Evolutionary conservation across 1,140 invertebrate species (phyloP).

Genomic region (Halyomorpha halys): DNA sequence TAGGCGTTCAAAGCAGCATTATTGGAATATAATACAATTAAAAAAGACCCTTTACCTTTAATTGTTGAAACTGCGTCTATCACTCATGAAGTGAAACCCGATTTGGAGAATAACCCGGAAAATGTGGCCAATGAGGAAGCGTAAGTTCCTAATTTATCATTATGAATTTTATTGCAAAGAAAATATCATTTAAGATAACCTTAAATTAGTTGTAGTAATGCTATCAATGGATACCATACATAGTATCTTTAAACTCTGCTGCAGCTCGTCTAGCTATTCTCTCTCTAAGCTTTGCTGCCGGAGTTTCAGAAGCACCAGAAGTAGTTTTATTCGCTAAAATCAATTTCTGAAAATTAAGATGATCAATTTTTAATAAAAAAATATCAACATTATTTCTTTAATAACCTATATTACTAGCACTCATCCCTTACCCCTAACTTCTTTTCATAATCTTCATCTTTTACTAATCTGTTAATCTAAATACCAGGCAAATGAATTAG

Average conservation of each 20-base stretch:
- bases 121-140: too few species aligned
- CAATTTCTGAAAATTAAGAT: slow-evolving; percentile 33
- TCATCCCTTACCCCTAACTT: slow-evolving; percentile 63
- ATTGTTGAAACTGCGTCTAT: too few species aligned
- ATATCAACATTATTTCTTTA: not conserved
- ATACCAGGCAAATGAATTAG: slow-evolving; percentile 85
- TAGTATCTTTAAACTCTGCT: slow-evolving; percentile 91
- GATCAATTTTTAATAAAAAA: not conserved
- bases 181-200: too few species aligned
- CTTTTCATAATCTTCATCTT: slow-evolving; percentile 78
- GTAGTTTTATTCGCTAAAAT: slow-evolving; percentile 34
- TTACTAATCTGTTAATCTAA: slow-evolving; percentile 80
- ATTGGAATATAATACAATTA: too few species aligned
- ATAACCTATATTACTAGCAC: too few species aligned
- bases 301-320: slow-evolving; percentile 38
- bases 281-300: slow-evolving; percentile 63
- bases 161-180: too few species aligned
- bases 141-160: too few species aligned
- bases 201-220: too few species aligned
- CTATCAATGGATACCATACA: slow-evolving; percentile 69
- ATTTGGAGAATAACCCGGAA: too few species aligned
- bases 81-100: too few species aligned
- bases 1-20: too few species aligned
- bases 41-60: too few species aligned
- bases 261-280: slow-evolving; percentile 85